Conservation (phyloP, 2,113 vertebrate genomes). For the Gila orcuttii region DNA sequence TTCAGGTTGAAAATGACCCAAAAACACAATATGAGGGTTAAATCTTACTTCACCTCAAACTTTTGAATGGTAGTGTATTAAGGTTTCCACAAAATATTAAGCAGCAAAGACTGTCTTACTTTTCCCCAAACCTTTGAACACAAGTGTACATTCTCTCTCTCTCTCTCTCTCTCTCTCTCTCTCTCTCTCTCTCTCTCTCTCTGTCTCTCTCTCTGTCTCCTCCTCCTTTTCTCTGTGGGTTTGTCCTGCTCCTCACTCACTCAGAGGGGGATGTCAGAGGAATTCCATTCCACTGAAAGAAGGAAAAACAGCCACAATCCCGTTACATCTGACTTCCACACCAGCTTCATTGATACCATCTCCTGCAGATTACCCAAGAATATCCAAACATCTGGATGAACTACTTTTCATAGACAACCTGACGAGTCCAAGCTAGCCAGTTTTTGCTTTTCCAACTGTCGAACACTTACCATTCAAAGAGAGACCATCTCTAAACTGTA, state of each 20-base stretch:
- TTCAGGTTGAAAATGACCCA: too few species aligned
- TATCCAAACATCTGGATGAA: conserved; percentile 2
- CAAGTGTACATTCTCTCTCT: too few species aligned
- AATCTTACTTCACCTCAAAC: too few species aligned
- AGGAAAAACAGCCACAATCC: conserved; percentile 15
- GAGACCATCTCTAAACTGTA: background rate
- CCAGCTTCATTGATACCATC: background rate
- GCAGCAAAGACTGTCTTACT: too few species aligned
- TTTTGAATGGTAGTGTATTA: too few species aligned
- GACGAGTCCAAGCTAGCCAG: background rate
- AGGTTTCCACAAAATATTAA: too few species aligned
- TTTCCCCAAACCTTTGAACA: too few species aligned
- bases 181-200: conserved; percentile 31
- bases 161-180: too few species aligned
- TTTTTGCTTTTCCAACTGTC: background rate
- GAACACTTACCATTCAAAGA: background rate
- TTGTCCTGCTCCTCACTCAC: conserved; percentile 51
- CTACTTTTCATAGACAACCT: background rate
- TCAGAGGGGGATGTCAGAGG: conserved; percentile 71
- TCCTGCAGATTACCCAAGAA: background rate
- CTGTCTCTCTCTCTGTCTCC: conserved; percentile 50
- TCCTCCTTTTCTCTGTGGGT: conserved; percentile 42
- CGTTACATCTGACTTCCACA: conserved; percentile 10
- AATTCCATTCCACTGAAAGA: conserved; percentile 44
- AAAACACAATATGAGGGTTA: too few species aligned